Percentiles rank a stretch among this genome's conserved stretches.
Conservation (phyloP, 1,140 invertebrate species). For the Pseudobourletiella spinata region DNA sequence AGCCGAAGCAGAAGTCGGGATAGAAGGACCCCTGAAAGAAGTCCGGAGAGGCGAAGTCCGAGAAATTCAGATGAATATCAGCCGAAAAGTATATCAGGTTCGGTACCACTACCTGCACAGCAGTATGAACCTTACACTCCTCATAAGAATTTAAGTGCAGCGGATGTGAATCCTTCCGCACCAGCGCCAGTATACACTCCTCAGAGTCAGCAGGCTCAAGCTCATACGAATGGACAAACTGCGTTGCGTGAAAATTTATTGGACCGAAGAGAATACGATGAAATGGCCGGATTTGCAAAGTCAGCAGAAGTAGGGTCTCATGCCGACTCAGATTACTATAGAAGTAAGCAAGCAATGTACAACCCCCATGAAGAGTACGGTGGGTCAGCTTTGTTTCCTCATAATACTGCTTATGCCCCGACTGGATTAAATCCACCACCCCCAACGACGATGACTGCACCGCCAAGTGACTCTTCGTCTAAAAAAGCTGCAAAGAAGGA, state of each 20-base stretch:
- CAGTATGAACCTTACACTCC: constrained; percentile 15
- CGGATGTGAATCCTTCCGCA: too few species aligned
- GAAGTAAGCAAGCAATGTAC: background rate
- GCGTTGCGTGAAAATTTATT: background rate
- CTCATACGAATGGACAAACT: background rate
- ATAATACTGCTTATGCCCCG: background rate
- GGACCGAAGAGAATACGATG: background rate
- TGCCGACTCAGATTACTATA: background rate
- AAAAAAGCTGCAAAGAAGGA: constrained; percentile 32
- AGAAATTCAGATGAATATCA: constrained; percentile 15
- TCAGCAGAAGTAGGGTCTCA: background rate
- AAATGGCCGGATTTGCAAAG: background rate
- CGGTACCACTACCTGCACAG: background rate
- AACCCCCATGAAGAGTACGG: background rate
- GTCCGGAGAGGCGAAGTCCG: constrained; percentile 5
- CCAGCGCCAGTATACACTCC: background rate
- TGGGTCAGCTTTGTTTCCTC: background rate
- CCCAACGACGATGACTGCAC: background rate
- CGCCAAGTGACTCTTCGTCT: too few species aligned
- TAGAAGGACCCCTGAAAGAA: constrained; percentile 1
- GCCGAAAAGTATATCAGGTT: background rate
- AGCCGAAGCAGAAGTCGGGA: constrained; percentile 10
- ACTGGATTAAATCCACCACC: background rate
- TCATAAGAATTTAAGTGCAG: too few species aligned
- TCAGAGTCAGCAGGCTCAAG: background rate